A percentile compares a stretch with the other conserved stretches of the same genome.
phyloP scores from a whole-genome alignment of 2,797 vertebrate genomes.

The Acrossocheilus fasciatus region DNA sequence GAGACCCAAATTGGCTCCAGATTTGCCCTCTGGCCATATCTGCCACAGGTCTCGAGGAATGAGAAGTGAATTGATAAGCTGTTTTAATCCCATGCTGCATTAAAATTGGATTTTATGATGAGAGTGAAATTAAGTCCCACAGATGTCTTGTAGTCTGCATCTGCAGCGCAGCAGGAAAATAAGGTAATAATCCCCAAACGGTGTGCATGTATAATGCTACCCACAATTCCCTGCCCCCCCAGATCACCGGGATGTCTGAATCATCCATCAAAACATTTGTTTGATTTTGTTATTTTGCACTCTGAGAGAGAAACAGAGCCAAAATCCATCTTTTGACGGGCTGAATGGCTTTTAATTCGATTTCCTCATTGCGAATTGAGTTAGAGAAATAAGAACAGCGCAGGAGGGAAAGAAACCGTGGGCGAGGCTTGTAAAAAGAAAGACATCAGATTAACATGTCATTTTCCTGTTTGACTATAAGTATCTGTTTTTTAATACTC shows the following conservation, averaged over 20 bases:
- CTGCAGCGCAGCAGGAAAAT: constrained; percentile 22
- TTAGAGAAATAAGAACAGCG: constrained; percentile 54
- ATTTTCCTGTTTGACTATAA: constrained; percentile 33
- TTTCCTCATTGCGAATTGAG: constrained; percentile 58
- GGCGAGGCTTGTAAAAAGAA: constrained; percentile 17
- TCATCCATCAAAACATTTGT: constrained; percentile 49
- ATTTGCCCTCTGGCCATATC: constrained; percentile 27
- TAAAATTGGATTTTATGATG: constrained; percentile 46
- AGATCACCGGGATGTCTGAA: constrained; percentile 36
- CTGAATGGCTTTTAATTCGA: constrained; percentile 57
- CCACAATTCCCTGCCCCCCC: constrained; percentile 20
- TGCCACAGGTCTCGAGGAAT: background rate
- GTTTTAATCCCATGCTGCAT: constrained; percentile 41
- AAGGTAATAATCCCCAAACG: constrained; percentile 40
- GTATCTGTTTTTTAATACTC: constrained; percentile 35
- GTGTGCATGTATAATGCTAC: constrained; percentile 22
- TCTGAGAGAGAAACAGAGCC: constrained; percentile 34
- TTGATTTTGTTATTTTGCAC: constrained; percentile 46
- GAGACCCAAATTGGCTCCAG: constrained; percentile 16
- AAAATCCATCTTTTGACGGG: constrained; percentile 56
- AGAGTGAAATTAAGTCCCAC: constrained; percentile 41
- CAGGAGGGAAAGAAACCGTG: constrained; percentile 10
- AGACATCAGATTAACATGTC: constrained; percentile 38
- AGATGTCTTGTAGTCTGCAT: constrained; percentile 25
- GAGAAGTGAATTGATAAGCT: constrained; percentile 35